phyloP scores from a whole-genome alignment of 2,113 vertebrate species.

The Gnathonemus echidnorhynchus region DNA sequence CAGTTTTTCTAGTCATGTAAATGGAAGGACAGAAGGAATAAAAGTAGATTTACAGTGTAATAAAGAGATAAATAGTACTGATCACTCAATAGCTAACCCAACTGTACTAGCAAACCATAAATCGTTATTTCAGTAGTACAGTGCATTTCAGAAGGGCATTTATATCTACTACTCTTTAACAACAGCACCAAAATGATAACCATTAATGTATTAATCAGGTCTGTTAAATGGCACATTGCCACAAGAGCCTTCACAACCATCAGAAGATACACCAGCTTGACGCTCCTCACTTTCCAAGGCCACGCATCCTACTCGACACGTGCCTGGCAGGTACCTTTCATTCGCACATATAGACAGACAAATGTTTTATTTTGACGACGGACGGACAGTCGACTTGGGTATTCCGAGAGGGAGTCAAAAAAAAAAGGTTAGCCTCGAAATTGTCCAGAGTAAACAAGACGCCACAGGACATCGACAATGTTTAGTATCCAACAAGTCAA shows the following conservation, averaged over 20 bases:
- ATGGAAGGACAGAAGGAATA: conserved; percentile 12
- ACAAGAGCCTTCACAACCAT: conserved; percentile 30
- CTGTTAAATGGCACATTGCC: conserved; percentile 14
- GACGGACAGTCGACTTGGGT: neutral
- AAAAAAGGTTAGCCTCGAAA: neutral
- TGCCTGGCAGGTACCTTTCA: conserved; percentile 26
- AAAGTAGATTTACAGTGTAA: neutral
- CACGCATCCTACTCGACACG: conserved; percentile 32
- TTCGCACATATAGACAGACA: conserved; percentile 27
- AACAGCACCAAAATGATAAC: conserved; percentile 8
- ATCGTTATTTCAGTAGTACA: conserved; percentile 34
- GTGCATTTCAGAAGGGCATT: conserved; percentile 53
- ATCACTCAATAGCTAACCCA: conserved; percentile 12
- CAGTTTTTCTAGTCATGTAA: conserved; percentile 14
- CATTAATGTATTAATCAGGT: conserved; percentile 7
- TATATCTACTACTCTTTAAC: conserved; percentile 4
- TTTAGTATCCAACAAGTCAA: conserved; percentile 7
- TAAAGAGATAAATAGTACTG: conserved; percentile 14
- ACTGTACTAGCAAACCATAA: conserved; percentile 12
- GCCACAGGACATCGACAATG: neutral
- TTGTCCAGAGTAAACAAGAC: neutral
- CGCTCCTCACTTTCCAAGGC: conserved; percentile 27
- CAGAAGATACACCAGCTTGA: conserved; percentile 17
- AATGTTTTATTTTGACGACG: conserved; percentile 18
- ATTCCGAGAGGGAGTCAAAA: neutral